Conservation (phyloP, 1,140 invertebrate species). For the Hyles euphorbiae region DNA sequence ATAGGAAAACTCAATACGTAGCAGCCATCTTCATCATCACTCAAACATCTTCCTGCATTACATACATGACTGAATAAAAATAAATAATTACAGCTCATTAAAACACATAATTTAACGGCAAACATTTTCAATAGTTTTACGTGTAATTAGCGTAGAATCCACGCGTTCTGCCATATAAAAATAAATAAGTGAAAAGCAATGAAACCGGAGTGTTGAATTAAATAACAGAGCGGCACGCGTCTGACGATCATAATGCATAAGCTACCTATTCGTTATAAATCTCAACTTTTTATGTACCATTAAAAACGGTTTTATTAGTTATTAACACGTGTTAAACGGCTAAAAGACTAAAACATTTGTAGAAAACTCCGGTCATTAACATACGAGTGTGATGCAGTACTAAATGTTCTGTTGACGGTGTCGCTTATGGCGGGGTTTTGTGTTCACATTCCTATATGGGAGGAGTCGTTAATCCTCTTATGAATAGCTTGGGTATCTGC, state of each 20-base stretch:
- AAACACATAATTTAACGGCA: no score
- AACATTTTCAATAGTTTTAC: no score
- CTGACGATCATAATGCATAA: constrained; percentile 54
- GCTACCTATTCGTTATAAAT: constrained; percentile 68
- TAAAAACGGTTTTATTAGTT: constrained; percentile 70
- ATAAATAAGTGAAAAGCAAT: constrained; percentile 34
- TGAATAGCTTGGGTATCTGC: no score
- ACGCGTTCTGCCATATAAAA: background rate
- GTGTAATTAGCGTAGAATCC: no score
- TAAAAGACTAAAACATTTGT: constrained; percentile 68
- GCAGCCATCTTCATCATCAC: no score
- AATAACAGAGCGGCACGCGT: constrained; percentile 44
- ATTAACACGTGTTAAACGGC: constrained; percentile 71
- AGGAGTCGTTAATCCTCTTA: no score
- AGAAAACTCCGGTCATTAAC: constrained; percentile 67
- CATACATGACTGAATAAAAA: no score
- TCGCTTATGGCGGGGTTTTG: no score
- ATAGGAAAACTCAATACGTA: no score
- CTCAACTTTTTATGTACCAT: constrained; percentile 72
- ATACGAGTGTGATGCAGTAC: constrained; percentile 46
- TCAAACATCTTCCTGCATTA: no score
- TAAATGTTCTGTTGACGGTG: constrained; percentile 3
- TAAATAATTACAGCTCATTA: no score
- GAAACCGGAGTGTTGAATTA: constrained; percentile 51
- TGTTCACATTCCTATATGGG: no score